Conservation (phyloP, 2,113 vertebrate genomes). For the Plecturocebus donacophilus region DNA sequence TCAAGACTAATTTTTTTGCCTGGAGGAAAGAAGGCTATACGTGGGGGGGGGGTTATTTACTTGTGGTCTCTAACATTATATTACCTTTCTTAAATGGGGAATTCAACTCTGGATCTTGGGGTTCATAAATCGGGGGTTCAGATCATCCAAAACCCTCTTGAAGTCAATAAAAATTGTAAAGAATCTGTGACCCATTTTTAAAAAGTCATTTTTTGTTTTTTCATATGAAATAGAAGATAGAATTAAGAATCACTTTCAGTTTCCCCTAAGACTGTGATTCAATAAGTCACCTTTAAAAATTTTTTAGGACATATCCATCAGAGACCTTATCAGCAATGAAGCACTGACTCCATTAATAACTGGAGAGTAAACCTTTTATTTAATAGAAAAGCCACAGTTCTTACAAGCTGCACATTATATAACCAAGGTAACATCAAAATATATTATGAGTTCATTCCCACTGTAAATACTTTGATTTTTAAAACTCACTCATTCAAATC, state of each 20-base stretch:
- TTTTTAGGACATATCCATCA: neutral
- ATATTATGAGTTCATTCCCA: neutral
- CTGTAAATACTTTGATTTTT: constrained; percentile 6
- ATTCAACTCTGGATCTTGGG: neutral
- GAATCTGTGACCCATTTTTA: neutral
- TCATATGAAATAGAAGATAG: neutral
- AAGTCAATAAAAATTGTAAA: neutral
- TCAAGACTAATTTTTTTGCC: neutral
- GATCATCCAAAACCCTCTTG: neutral
- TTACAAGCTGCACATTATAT: neutral
- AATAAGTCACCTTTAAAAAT: neutral
- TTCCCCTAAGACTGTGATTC: neutral
- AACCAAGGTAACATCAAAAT: neutral
- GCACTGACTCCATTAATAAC: neutral
- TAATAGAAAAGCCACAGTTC: neutral
- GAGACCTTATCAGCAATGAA: neutral
- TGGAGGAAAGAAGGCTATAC: neutral
- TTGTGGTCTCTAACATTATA: neutral
- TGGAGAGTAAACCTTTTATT: neutral
- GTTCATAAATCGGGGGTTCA: neutral
- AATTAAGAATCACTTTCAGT: neutral
- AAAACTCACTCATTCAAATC: neutral
- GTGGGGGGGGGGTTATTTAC: neutral
- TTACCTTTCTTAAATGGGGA: neutral
- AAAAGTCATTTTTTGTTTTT: neutral